These are phyloP conservation scores for Drosophila setifemur DNA, from an alignment of 1,140 invertebrate genomes.

Conservation along the genomic window DNA sequence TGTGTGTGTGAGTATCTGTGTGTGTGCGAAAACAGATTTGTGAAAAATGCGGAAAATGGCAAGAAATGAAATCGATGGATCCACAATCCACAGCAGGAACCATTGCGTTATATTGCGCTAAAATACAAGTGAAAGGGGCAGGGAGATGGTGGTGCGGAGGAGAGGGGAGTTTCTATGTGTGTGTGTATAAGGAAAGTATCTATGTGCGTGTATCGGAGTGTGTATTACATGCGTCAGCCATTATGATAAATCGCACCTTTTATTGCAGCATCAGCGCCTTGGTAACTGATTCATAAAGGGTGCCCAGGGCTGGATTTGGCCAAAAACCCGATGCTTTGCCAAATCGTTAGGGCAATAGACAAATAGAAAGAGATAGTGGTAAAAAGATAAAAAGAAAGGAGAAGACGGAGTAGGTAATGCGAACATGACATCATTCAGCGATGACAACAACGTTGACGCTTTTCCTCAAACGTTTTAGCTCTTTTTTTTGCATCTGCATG, in stretches of 20 bases:
- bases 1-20: slow-evolving; percentile 16
- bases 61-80: slow-evolving; percentile 77
- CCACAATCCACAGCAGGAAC: slow-evolving; percentile 54
- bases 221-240: slow-evolving; percentile 50
- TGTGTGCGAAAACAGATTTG: slow-evolving; percentile 68
- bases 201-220: neutral
- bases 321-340: neutral
- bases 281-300: slow-evolving; percentile 76
- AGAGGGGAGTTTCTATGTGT: neutral
- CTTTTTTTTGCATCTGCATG: neutral
- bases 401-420: neutral
- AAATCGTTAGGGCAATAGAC: slow-evolving; percentile 43
- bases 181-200: neutral
- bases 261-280: slow-evolving; percentile 79
- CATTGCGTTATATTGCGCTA: slow-evolving; percentile 72
- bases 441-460: slow-evolving; percentile 53
- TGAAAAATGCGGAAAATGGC: slow-evolving; percentile 80
- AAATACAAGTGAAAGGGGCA: slow-evolving; percentile 51
- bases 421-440: slow-evolving; percentile 72
- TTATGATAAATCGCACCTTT: slow-evolving; percentile 81
- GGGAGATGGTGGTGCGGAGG: neutral
- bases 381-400: neutral
- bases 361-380: slow-evolving; percentile 9
- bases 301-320: slow-evolving; percentile 2
- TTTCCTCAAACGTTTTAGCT: slow-evolving; percentile 44